phyloP scores from a whole-genome alignment of 2,113 vertebrate species.

The Neogobius melanostomus region DNA sequence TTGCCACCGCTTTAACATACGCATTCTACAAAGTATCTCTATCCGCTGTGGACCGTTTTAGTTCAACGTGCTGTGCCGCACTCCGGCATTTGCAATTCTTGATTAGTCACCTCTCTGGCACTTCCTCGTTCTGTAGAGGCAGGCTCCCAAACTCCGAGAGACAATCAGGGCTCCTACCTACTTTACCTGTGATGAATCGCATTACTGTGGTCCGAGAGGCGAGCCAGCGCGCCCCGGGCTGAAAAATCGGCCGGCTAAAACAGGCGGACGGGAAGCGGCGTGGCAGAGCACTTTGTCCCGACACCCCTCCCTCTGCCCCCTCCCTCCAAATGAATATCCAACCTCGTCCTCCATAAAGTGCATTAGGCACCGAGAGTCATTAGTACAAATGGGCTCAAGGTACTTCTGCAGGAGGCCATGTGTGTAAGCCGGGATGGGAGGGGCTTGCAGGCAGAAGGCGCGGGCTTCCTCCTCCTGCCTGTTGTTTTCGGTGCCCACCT shows the following conservation, averaged over 20 bases:
- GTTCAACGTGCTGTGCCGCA: not conserved
- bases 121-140: conserved; percentile 27
- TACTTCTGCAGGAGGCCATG: conserved; percentile 55
- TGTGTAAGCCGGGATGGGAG: conserved; percentile 48
- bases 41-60: conserved; percentile 6
- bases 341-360: conserved; percentile 71
- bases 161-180: conserved; percentile 55
- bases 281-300: conserved; percentile 55
- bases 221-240: conserved; percentile 38
- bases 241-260: conserved; percentile 68
- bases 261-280: conserved; percentile 47
- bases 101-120: conserved; percentile 39
- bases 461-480: conserved; percentile 47
- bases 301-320: conserved; percentile 47
- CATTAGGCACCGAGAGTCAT: conserved; percentile 75
- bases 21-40: conserved; percentile 5
- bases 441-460: conserved; percentile 34
- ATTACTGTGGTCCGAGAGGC: conserved; percentile 43
- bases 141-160: conserved; percentile 31
- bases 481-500: conserved; percentile 51
- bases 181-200: conserved; percentile 69
- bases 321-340: conserved; percentile 68
- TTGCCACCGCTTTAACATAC: not conserved
- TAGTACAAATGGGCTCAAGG: conserved; percentile 74
- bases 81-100: conserved; percentile 35